Conservation (phyloP, 1,140 invertebrate species). For the Solenopsis fugax region DNA sequence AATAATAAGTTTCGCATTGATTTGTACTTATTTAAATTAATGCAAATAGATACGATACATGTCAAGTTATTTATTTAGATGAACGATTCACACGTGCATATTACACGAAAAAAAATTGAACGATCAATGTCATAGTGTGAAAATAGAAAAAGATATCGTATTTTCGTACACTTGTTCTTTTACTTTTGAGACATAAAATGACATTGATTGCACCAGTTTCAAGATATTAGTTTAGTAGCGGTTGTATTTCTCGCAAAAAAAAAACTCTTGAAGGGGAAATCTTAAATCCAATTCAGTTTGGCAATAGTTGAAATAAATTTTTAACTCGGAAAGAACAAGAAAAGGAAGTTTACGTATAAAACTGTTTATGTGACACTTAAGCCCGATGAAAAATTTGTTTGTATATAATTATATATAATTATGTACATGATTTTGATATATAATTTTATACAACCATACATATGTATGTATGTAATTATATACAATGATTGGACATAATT, state of each 20-base stretch:
- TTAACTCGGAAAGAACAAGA: background rate
- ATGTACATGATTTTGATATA: too few species aligned
- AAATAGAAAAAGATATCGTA: constrained; percentile 15
- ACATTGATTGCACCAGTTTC: constrained; percentile 23
- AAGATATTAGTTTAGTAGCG: background rate
- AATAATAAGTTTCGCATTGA: background rate
- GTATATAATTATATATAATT: too few species aligned
- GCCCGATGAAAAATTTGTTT: too few species aligned
- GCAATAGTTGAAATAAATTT: background rate
- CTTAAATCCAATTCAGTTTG: background rate
- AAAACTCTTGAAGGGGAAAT: background rate
- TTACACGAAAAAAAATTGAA: background rate
- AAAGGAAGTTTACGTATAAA: background rate
- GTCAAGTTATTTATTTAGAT: background rate
- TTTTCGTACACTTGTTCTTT: background rate
- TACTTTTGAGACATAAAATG: constrained; percentile 13
- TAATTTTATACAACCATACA: too few species aligned
- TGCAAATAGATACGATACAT: background rate
- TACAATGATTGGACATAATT: too few species aligned
- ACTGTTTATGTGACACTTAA: too few species aligned
- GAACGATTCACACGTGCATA: background rate
- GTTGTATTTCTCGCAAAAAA: background rate
- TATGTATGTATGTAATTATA: too few species aligned
- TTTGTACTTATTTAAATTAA: background rate
- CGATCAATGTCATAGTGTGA: constrained; percentile 7